Evolutionary conservation across 2,113 vertebrate genomes (phyloP), one percentile per base, ranked within the genome.

Genomic region (Eolophus roseicapilla): DNA sequence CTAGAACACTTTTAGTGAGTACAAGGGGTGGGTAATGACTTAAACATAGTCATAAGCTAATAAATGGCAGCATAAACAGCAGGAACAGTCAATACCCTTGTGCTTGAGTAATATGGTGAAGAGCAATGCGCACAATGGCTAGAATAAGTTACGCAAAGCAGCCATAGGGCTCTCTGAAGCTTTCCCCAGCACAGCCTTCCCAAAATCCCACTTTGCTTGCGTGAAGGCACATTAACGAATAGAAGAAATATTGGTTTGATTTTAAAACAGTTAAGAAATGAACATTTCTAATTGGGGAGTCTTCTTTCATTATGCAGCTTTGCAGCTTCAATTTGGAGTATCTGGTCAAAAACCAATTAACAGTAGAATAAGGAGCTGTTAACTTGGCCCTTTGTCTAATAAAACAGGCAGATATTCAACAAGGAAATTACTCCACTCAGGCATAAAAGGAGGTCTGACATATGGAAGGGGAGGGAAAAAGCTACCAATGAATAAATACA

Each of bases 21-120:
- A 1, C 14, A 3, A 37, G 43, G 17, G 10, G 6, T 10, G 5
- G 27, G 46, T 5, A 46, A 67, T 0, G 4, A 10, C n/a, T 7
- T 10, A 33, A 28, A 29, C 13, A 8, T 12, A 49, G 74, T 7
- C 62, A 29, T 4, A 33, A 28, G 60, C 24, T 80, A 7, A 8
- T 1, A 18, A 55, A 11, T 1, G 2, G 31, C 47, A 28, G 2
- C 5, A 8, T 0, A 35, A 23, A 35, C 74, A 57, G 9, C 0
- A 19, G 23, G 47, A 82, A 11, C 52, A 17, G 37, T 1, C 69
- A 44, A 11, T 10, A 37, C 6, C 23, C 71, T 29, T 10, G 11
- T 6, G 9, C 17, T 17, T n/a, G 41, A 35, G 35, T 14, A 65
- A 41, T 3, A 10, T 1, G 4, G 27, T 41, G 13, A 52, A 35